Percentiles rank a stretch among this genome's conserved stretches.
Conservation (phyloP, 2,888 invertebrate species). For the Drosophila borborema region DNA sequence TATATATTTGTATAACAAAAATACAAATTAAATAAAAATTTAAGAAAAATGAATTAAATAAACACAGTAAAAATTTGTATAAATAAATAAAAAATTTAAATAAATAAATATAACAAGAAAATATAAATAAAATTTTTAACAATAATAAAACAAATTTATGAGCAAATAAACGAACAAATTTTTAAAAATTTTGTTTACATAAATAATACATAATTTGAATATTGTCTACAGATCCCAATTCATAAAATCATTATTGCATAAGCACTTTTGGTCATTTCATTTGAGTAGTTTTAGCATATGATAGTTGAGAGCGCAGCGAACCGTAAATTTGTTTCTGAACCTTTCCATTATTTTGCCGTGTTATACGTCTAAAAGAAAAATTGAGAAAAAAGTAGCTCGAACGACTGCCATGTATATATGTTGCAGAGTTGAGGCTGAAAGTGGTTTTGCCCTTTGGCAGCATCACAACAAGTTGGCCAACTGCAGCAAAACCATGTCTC, state of each 20-base stretch:
- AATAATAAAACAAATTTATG: too few relatives aligned
- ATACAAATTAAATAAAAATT: too few relatives aligned
- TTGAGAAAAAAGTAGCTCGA: neutral
- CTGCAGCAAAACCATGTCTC: slow-evolving; percentile 43
- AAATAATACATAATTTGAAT: too few relatives aligned
- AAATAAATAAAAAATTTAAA: too few relatives aligned
- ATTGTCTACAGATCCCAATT: neutral
- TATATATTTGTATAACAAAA: too few relatives aligned
- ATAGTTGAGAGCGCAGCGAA: slow-evolving; percentile 30
- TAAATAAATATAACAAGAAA: too few relatives aligned
- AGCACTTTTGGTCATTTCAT: slow-evolving; percentile 41
- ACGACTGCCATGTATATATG: neutral
- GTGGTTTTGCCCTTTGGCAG: slow-evolving; percentile 39
- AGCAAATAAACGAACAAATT: too few relatives aligned
- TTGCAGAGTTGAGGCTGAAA: slow-evolving; percentile 5
- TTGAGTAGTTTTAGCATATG: slow-evolving; percentile 37
- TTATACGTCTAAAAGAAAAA: slow-evolving; percentile 5
- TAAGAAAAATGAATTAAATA: too few relatives aligned
- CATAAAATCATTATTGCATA: slow-evolving; percentile 25
- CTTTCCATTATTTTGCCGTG: slow-evolving; percentile 17
- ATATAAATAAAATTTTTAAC: too few relatives aligned
- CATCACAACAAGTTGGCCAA: slow-evolving; percentile 53
- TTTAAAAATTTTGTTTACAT: too few relatives aligned
- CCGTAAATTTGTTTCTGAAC: slow-evolving; percentile 27
- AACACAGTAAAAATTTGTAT: too few relatives aligned